Base-by-base conservation (phyloP, 2,888 invertebrate genomes). In the Amiota minor region DNA sequence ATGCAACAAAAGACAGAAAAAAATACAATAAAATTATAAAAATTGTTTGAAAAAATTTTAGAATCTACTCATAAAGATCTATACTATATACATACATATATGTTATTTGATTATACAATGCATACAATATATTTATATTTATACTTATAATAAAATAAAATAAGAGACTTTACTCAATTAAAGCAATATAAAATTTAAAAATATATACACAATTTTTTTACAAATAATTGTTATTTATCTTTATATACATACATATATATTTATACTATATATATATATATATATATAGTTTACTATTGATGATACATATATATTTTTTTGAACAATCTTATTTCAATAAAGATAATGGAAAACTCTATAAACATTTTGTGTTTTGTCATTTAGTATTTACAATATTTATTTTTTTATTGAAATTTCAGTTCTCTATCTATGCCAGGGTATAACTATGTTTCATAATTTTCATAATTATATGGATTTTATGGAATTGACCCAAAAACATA, bases 321-420 rank as follows among this genome's bases (percentile, higher is more conserved):
- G 67, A 56, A 74, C 62, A 71, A 62, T 71, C 71, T 59, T 72
- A n/a, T 72, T 67, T 55, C 59, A 35, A 55, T 59, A 72, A 10
- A 61, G 53, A 59, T 73, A 35, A 56, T 4, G 35, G 35, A 56
- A 56, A 59, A 11, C 16, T 61, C 56, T 18, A 45, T 14, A n/a
- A 47, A 65, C 50, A 56, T 49, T 46, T 64, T 68, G 50, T 69
- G n/a, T n/a, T n/a, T 71, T 65, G 12, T 65, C 69, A 1, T 55
- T 79, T 77, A 82, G 83, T 83, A 81, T 78, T 73, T 2, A 73
- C n/a, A n/a, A n/a, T n/a, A n/a, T n/a, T n/a, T n/a, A n/a, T n/a
- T n/a, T 77, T 73, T 77, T 71, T 83, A 85, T 84, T 80, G 84
- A 84, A 80, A 82, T 80, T 81, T 76, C 81, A 80, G 79, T 72